A percentile compares a stretch with the other conserved stretches of the same genome.
Evolutionary conservation across 2,113 vertebrate species (phyloP).

Genomic region (Oryctolagus cuniculus): mOryCun1.1 NC_091438.1:152140501-152141000

Average conservation of each 20-base stretch:
- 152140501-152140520: rapidly evolving
- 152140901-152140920: neutral
- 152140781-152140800: too few relatives aligned
- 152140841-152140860: neutral
- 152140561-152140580: neutral
- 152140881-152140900: neutral
- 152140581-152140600: neutral
- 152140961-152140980: neutral
- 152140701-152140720: neutral
- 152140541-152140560: neutral
- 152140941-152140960: neutral
- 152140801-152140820: neutral
- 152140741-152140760: neutral
- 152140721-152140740: neutral
- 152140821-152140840: neutral
- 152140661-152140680: neutral
- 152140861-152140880: neutral
- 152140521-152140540: rapidly evolving
- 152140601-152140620: neutral
- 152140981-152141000: neutral
- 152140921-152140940: neutral
- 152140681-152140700: neutral
- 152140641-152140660: neutral
- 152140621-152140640: neutral
- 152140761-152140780: neutral